These are phyloP conservation scores for Drosophila obscura DNA, from an alignment of 1,140 invertebrate genomes.

Conservation along the genomic window DNA sequence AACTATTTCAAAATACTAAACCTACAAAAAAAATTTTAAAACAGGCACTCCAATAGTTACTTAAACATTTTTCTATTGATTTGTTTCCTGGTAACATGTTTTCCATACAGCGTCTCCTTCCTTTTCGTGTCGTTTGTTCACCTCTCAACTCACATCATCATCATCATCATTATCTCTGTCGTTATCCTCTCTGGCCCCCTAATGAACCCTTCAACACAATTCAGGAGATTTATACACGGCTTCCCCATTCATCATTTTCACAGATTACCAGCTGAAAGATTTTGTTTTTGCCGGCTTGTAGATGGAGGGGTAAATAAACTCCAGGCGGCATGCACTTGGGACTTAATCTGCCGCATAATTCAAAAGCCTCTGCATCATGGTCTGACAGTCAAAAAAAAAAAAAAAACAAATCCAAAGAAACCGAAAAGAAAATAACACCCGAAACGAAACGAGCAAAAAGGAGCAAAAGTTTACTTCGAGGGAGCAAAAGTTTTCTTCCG, in stretches of 20 bases:
- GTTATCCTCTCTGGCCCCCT: neutral
- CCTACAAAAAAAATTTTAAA: no score
- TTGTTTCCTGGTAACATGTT: no score
- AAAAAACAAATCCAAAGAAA: slow-evolving; percentile 14
- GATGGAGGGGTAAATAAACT: slow-evolving; percentile 57
- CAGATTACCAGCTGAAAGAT: slow-evolving; percentile 23
- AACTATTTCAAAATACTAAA: no score
- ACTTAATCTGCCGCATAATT: slow-evolving; percentile 78
- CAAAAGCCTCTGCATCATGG: slow-evolving; percentile 53
- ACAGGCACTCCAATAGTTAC: no score
- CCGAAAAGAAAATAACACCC: slow-evolving; percentile 23
- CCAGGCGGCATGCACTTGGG: slow-evolving; percentile 64
- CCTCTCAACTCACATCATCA: neutral
- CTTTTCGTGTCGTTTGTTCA: neutral
- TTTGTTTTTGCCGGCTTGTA: slow-evolving; percentile 7
- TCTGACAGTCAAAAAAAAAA: slow-evolving; percentile 49
- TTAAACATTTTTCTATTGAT: no score
- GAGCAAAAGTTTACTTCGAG: slow-evolving; percentile 46
- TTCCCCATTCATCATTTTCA: slow-evolving; percentile 43
- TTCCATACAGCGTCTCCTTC: no score
- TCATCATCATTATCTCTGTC: neutral
- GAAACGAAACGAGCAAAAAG: slow-evolving; percentile 26
- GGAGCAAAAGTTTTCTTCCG: slow-evolving; percentile 56
- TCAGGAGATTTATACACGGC: neutral
- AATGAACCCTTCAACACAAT: slow-evolving; percentile 52